Percentiles rank a stretch among this genome's conserved stretches.
Evolutionary conservation across 2,113 vertebrate species (phyloP).

Genomic region (Brachyhypopomus gauderio): DNA sequence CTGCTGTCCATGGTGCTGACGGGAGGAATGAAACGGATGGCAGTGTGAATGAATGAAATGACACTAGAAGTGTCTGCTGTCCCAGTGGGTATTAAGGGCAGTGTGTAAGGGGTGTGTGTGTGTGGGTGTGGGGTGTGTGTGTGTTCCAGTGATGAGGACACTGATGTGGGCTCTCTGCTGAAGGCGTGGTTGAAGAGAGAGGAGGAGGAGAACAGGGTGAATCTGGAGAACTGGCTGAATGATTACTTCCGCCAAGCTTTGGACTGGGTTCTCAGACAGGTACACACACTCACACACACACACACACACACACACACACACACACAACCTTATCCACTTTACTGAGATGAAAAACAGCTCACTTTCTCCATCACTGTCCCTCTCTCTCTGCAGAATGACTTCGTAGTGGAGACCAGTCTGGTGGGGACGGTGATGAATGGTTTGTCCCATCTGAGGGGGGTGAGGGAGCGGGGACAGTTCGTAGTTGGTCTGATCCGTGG

Average conservation of each 20-base stretch:
- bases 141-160: slow-evolving; percentile 89
- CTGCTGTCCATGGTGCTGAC: no score
- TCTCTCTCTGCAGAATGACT: slow-evolving; percentile 82
- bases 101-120: not conserved
- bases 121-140: no score
- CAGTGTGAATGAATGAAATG: not conserved
- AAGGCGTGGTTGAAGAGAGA: slow-evolving; percentile 92
- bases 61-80: not conserved
- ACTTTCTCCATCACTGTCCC: not conserved
- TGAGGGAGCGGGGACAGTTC: slow-evolving; percentile 82
- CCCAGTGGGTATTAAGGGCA: not conserved
- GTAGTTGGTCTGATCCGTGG: slow-evolving; percentile 86
- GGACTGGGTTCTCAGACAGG: slow-evolving; percentile 93
- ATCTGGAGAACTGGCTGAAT: slow-evolving; percentile 90
- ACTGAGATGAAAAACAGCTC: not conserved
- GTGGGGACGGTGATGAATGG: slow-evolving; percentile 94
- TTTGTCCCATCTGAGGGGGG: slow-evolving; percentile 89
- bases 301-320: slow-evolving; percentile 4
- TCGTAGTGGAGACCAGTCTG: slow-evolving; percentile 92
- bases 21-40: not conserved
- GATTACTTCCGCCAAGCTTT: slow-evolving; percentile 91
- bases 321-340: no score
- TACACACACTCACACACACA: slow-evolving; percentile 51
- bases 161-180: slow-evolving; percentile 87
- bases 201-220: slow-evolving; percentile 76